Base-by-base conservation (phyloP, 2,797 vertebrate species). In the Lagodon rhomboides region DNA sequence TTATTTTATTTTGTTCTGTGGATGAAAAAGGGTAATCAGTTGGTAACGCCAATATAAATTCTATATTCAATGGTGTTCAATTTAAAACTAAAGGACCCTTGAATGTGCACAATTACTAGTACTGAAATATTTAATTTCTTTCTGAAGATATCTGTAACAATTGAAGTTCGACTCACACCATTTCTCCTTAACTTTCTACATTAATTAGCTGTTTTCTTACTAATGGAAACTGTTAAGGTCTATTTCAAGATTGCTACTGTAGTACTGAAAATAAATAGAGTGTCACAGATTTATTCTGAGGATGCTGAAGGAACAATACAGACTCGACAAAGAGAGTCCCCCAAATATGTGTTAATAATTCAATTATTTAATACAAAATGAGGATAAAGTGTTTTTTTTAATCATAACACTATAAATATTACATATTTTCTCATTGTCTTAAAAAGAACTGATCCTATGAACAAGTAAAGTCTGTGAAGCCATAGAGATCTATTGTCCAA, bases 171-270 rank as follows among this genome's bases (percentile, higher is more conserved):
- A 22, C 58, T 17, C 20, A 13, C 38, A 49, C 20, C 30, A 23
- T 27, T 6, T 9, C 1, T 1, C 15, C 25, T n/a, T 0, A 30
- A 64, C 30, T 18, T 64, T 56, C 60, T 20, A 59, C 41, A 55
- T 41, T 72, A 77, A 59, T 77, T 62, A 54, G 34, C 34, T 30
- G 46, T 71, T 67, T 60, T 69, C 27, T 53, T 16, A 73, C 58
- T 65, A 76, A 66, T 68, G 34, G 38, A 73, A 62, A 44, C 18
- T 60, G 2, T 3, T 60, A 68, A 83, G 20, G 18, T 46, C 55
- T 13, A 38, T 38, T 38, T 38, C 38, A 38, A 38, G 17, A 69
- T 59, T 64, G 12, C 17, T 58, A 12, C 25, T 56, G 59, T 69
- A 25, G 62, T 50, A n/a, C n/a, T 3, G 18, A 54, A 63, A 49